These are phyloP conservation scores for Monodelphis domestica DNA, from an alignment of 2,797 vertebrate genomes.

Conservation along the genomic window DNA sequence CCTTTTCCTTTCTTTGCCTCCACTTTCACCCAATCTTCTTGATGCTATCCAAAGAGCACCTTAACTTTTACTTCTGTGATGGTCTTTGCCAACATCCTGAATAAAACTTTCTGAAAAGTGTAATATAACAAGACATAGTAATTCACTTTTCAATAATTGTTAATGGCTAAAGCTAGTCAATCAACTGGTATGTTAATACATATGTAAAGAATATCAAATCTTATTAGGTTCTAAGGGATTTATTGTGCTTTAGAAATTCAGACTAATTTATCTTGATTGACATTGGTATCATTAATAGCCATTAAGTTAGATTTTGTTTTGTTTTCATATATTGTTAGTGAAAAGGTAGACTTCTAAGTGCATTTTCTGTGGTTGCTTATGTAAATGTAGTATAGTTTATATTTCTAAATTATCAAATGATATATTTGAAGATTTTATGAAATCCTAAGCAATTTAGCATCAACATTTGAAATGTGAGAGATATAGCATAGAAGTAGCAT, in stretches of 20 bases:
- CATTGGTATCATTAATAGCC: not conserved
- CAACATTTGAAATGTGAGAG: not conserved
- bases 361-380: not conserved
- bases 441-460: not conserved
- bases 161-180: not conserved
- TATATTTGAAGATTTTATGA: not conserved
- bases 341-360: not conserved
- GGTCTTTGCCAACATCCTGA: not conserved
- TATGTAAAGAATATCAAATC: not conserved
- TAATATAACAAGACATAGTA: not conserved
- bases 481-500: not conserved
- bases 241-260: not conserved
- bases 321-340: no score
- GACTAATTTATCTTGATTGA: no score
- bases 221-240: not conserved
- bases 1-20: no score
- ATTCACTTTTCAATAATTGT: not conserved
- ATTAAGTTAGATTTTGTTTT: not conserved
- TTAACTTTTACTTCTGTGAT: not conserved
- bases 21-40: no score
- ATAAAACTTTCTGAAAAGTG: not conserved
- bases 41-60: not conserved
- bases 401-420: not conserved
- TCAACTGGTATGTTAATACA: not conserved
- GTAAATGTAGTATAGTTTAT: no score